These are phyloP conservation scores for Cetoscarus ocellatus DNA, from an alignment of 2,797 vertebrate genomes.

Conservation along the genomic window DNA sequence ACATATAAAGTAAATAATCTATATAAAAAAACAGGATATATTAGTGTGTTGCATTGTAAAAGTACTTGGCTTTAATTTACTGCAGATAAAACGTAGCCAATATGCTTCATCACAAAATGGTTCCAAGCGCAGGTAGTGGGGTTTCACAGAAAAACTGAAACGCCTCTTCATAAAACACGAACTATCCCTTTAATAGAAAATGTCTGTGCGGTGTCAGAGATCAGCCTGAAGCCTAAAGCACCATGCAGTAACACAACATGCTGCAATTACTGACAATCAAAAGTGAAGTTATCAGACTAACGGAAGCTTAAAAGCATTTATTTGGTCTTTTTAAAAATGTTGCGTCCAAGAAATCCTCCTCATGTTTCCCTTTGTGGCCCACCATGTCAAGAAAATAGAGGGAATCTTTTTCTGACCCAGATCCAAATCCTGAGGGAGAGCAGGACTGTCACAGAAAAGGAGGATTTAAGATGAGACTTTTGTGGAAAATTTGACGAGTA, in stretches of 20 bases:
- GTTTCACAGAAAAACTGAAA: too few relatives aligned
- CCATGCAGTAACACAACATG: conserved; percentile 11
- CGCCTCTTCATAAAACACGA: too few relatives aligned
- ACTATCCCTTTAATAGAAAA: too few relatives aligned
- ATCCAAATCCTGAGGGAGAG: conserved; percentile 44
- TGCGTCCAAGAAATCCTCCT: conserved; percentile 18
- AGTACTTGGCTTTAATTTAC: too few relatives aligned
- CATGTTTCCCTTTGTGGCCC: neutral
- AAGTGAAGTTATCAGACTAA: conserved; percentile 5
- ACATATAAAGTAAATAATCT: too few relatives aligned
- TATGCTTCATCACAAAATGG: too few relatives aligned
- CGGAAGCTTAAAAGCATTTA: conserved; percentile 1
- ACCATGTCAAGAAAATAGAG: conserved; percentile 22
- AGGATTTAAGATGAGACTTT: conserved; percentile 49
- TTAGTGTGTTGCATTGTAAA: too few relatives aligned
- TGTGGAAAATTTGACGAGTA: conserved; percentile 36
- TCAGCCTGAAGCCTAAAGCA: conserved; percentile 22
- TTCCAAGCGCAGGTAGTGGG: too few relatives aligned
- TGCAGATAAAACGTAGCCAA: too few relatives aligned
- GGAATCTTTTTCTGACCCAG: conserved; percentile 42
- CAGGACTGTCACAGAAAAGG: conserved; percentile 37
- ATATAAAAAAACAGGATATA: too few relatives aligned
- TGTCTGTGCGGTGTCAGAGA: conserved; percentile 31
- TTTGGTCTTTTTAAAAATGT: neutral
- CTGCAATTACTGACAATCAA: neutral